Evolutionary conservation across 2,113 vertebrate species (phyloP).

Genomic region (Sterrhoptilus dennistouni): DNA sequence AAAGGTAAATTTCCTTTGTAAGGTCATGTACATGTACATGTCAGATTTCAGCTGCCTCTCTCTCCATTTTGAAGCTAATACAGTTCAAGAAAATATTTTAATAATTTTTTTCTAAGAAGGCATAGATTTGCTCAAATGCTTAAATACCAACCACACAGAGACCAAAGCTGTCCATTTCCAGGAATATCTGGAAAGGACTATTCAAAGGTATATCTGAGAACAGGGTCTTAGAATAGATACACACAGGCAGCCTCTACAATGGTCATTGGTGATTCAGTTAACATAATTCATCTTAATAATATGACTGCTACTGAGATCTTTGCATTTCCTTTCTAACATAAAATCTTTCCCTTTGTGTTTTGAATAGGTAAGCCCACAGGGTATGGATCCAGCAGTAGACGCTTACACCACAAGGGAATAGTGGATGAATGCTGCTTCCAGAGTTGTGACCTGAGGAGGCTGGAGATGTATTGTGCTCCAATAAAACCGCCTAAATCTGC

Average conservation of each 20-base stretch:
- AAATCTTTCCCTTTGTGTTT: constrained; percentile 35
- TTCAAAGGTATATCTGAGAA: not conserved
- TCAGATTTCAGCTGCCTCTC: not conserved
- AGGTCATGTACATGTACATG: not conserved
- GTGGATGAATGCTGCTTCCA: constrained; percentile 99
- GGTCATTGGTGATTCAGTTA: not conserved
- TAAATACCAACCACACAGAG: not conserved
- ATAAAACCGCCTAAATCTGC: constrained; percentile 88
- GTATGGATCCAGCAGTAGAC: constrained; percentile 89
- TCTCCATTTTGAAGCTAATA: not conserved
- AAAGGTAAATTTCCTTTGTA: not conserved
- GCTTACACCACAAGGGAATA: constrained; percentile 89
- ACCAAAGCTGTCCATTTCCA: not conserved
- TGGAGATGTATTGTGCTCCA: constrained; percentile 98
- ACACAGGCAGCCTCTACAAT: not conserved
- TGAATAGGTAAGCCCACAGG: constrained; percentile 90
- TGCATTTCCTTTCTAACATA: not conserved
- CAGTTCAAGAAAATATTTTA: not conserved
- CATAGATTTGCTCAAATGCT: not conserved
- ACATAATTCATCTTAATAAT: not conserved
- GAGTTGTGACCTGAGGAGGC: constrained; percentile 92
- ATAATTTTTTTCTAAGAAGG: not conserved
- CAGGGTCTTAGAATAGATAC: not conserved
- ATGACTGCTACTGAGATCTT: not conserved
- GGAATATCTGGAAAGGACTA: not conserved